phyloP scores from a whole-genome alignment of 2,797 vertebrate species.

The Diglossa cyanea region DNA sequence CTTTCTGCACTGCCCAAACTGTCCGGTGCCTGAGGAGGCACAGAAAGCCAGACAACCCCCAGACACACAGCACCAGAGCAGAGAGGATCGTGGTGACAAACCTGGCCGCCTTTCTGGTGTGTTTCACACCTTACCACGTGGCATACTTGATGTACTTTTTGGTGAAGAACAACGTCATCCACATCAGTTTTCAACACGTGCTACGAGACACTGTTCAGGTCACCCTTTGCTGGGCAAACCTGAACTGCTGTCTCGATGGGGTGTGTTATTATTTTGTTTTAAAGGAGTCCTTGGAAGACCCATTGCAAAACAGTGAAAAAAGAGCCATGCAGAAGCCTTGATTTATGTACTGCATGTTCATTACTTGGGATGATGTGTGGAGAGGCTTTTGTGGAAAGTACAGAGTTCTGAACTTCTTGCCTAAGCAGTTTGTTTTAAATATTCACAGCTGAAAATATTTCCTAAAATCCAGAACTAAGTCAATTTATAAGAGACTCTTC shows the following conservation, averaged over 20 bases:
- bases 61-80: slow-evolving; percentile 49
- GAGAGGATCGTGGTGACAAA: slow-evolving; percentile 73
- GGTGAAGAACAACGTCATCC: slow-evolving; percentile 2
- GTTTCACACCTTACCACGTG: slow-evolving; percentile 76
- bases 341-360: neutral
- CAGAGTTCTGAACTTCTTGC: neutral
- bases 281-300: slow-evolving; percentile 49
- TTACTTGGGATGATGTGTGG: neutral
- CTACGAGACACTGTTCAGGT: slow-evolving; percentile 61
- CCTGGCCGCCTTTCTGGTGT: slow-evolving; percentile 62
- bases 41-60: neutral
- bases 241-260: slow-evolving; percentile 86
- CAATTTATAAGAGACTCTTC: neutral
- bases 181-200: neutral
- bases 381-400: neutral
- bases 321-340: accelerated
- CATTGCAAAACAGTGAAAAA: neutral
- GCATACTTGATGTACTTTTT: slow-evolving; percentile 65
- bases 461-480: neutral
- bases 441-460: neutral
- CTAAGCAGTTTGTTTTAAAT: neutral
- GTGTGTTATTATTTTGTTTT: slow-evolving; percentile 83
- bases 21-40: slow-evolving; percentile 33
- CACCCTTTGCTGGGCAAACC: slow-evolving; percentile 77
- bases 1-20: slow-evolving; percentile 66